phyloP scores from a whole-genome alignment of 2,113 vertebrate genomes.

The Rhegmatorhina hoffmannsi region DNA sequence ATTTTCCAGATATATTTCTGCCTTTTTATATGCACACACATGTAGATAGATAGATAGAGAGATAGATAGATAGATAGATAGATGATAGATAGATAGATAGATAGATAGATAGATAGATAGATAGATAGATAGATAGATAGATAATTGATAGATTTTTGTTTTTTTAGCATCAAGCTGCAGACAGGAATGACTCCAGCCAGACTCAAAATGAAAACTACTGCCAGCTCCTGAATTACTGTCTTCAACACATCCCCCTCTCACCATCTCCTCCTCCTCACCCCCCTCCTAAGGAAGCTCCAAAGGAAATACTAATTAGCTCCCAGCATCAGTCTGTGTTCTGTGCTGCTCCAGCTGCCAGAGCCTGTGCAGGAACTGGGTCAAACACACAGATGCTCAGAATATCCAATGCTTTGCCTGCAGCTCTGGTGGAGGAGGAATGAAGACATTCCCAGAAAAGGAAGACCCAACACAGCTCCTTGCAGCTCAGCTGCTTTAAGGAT shows the following conservation, averaged over 20 bases:
- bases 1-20: background rate
- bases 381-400: background rate
- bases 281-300: background rate
- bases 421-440: background rate
- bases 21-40: background rate
- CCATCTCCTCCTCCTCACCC: background rate
- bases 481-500: background rate
- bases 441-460: background rate
- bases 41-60: background rate
- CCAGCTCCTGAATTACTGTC: background rate
- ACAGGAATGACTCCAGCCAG: background rate
- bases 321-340: background rate
- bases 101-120: no score
- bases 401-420: constrained; percentile 12
- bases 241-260: background rate
- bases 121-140: background rate
- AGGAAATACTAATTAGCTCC: constrained; percentile 33
- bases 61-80: background rate
- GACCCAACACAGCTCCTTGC: background rate
- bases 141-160: background rate
- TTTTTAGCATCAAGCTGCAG: background rate
- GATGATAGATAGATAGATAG: background rate
- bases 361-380: constrained; percentile 48
- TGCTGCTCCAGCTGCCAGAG: background rate
- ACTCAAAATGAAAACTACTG: background rate